Conservation (phyloP, 2,797 vertebrate species). For the Periophthalmus magnuspinnatus region DNA sequence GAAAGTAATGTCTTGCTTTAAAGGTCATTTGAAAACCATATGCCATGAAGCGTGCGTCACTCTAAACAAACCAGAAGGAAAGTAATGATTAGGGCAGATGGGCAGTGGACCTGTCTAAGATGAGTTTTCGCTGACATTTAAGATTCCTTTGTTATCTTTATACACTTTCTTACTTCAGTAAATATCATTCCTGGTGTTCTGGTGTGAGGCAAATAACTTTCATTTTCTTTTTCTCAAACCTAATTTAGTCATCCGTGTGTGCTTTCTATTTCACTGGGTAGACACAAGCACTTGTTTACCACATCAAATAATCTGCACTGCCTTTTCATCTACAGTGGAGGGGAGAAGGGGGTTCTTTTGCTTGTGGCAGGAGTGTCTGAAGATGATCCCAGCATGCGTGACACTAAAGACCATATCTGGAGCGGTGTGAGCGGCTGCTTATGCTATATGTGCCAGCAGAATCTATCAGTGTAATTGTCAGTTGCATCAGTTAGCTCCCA, state of each 20-base stretch:
- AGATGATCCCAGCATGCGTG: neutral
- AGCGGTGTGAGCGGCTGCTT: slow-evolving; percentile 19
- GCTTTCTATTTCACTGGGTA: slow-evolving; percentile 17
- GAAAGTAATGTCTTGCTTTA: slow-evolving; percentile 44
- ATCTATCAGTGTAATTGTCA: slow-evolving; percentile 31
- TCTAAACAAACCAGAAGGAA: slow-evolving; percentile 51
- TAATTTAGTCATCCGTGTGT: slow-evolving; percentile 24
- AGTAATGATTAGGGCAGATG: slow-evolving; percentile 39
- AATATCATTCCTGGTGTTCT: slow-evolving; percentile 27
- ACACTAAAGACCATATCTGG: slow-evolving; percentile 17
- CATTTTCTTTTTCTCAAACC: slow-evolving; percentile 22
- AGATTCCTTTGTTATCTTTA: slow-evolving; percentile 19
- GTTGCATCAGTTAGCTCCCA: slow-evolving; percentile 40
- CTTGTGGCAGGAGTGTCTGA: slow-evolving; percentile 4
- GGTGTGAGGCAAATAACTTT: slow-evolving; percentile 12
- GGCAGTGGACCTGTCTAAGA: slow-evolving; percentile 39
- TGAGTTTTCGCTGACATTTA: slow-evolving; percentile 56
- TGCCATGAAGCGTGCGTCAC: slow-evolving; percentile 23
- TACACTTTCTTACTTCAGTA: slow-evolving; percentile 13
- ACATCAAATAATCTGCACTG: slow-evolving; percentile 38
- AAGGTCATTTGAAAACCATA: slow-evolving; percentile 55
- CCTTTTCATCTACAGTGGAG: slow-evolving; percentile 40
- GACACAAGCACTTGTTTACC: slow-evolving; percentile 3
- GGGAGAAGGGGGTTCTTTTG: slow-evolving; percentile 24
- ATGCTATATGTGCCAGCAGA: slow-evolving; percentile 29